A percentile compares a stretch with the other conserved stretches of the same genome.
phyloP scores from a whole-genome alignment of 2,888 invertebrate genomes.

The Campoletis raptor region DNA sequence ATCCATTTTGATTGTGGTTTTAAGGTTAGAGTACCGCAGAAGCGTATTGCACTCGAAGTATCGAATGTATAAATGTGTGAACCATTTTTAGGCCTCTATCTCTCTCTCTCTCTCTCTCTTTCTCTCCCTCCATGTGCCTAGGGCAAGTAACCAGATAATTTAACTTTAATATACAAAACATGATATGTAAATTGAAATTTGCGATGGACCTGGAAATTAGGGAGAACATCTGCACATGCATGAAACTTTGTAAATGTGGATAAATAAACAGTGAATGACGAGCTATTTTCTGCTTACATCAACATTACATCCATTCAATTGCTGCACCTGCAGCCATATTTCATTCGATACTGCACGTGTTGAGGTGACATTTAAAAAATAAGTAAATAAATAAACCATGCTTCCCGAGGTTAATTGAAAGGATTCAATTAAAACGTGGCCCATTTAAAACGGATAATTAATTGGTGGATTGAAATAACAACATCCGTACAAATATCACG shows the following conservation, averaged over 20 bases:
- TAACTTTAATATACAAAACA: constrained; percentile 1
- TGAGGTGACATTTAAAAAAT: neutral
- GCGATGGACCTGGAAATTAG: neutral
- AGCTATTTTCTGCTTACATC: neutral
- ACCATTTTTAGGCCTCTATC: neutral
- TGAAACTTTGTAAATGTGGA: neutral
- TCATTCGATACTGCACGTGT: neutral
- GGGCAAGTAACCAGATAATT: neutral
- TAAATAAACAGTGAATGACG: neutral
- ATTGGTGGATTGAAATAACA: neutral
- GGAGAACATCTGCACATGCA: neutral
- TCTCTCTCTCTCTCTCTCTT: neutral
- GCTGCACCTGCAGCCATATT: neutral
- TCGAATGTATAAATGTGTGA: neutral
- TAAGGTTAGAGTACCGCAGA: neutral
- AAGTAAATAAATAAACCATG: neutral
- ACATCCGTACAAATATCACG: neutral
- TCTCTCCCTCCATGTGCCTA: neutral
- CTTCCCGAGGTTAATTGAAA: neutral
- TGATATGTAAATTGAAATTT: constrained; percentile 5
- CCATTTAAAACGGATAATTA: neutral
- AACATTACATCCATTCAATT: constrained; percentile 2
- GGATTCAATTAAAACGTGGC: neutral
- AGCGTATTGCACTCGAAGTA: neutral
- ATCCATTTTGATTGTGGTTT: neutral